A percentile compares a stretch with the other conserved stretches of the same genome.
These are phyloP conservation scores for Ochotona princeps DNA, from an alignment of 2,113 vertebrate genomes.

Conservation along the genomic window DNA sequence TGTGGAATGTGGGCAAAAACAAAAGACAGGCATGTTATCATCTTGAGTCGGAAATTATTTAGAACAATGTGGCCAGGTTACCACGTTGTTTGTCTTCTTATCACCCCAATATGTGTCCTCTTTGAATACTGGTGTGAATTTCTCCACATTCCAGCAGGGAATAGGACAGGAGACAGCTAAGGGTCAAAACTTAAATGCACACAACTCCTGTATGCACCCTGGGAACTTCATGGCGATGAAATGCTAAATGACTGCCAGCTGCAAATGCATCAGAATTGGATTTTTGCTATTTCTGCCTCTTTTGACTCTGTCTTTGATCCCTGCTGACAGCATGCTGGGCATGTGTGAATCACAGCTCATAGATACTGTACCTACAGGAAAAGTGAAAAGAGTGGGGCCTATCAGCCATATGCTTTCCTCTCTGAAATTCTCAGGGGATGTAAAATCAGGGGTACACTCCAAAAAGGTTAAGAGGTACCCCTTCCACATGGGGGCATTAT, in stretches of 20 bases:
- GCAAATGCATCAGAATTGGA: slow-evolving; percentile 61
- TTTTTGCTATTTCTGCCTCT: slow-evolving; percentile 78
- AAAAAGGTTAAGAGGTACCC: not conserved
- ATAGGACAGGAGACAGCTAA: slow-evolving; percentile 13
- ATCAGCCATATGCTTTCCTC: not conserved
- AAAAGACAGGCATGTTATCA: not conserved
- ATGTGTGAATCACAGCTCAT: slow-evolving; percentile 63
- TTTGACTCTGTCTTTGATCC: slow-evolving; percentile 78
- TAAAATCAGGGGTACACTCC: not conserved
- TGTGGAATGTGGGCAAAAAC: not conserved
- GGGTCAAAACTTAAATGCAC: slow-evolving; percentile 57
- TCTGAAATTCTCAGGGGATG: slow-evolving; percentile 20
- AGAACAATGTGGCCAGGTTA: slow-evolving; percentile 51
- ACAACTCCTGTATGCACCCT: not conserved
- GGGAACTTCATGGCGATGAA: slow-evolving; percentile 69
- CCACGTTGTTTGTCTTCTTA: slow-evolving; percentile 38
- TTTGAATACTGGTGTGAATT: slow-evolving; percentile 45
- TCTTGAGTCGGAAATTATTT: slow-evolving; percentile 58
- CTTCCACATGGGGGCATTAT: not conserved
- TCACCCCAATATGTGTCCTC: not conserved
- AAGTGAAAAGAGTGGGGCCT: slow-evolving; percentile 45
- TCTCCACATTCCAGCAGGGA: slow-evolving; percentile 8
- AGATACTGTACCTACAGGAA: slow-evolving; percentile 17
- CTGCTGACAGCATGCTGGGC: slow-evolving; percentile 65
- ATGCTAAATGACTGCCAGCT: slow-evolving; percentile 65